Evolutionary conservation across 2,888 invertebrate species (phyloP).

Genomic region (Epinotia nisella): DNA sequence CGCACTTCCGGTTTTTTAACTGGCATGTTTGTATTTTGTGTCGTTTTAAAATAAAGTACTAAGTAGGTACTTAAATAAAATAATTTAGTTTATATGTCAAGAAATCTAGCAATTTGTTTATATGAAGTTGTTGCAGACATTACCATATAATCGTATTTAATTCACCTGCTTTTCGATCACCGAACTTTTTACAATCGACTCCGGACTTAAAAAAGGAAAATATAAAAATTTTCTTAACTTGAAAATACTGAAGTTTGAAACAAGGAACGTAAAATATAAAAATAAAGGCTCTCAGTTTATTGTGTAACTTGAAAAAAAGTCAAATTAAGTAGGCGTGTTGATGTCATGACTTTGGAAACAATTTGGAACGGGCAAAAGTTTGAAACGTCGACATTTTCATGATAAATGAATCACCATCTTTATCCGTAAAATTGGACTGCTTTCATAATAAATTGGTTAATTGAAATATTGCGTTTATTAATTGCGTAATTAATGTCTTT

Average conservation of each 20-base stretch:
- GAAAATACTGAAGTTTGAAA: constrained; percentile 57
- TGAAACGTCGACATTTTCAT: constrained; percentile 51
- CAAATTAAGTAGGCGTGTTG: constrained; percentile 64
- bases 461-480: constrained; percentile 24
- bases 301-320: constrained; percentile 62
- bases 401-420: constrained; percentile 42
- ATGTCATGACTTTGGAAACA: constrained; percentile 60
- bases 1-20: no score
- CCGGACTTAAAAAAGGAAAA: constrained; percentile 53
- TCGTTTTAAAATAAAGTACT: no score
- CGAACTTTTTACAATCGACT: constrained; percentile 1
- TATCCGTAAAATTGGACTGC: constrained; percentile 36
- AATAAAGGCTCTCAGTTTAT: constrained; percentile 62
- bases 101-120: no score
- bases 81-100: no score
- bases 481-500: neutral
- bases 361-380: constrained; percentile 53
- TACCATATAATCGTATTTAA: neutral
- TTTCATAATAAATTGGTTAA: constrained; percentile 31
- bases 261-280: constrained; percentile 64
- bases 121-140: no score
- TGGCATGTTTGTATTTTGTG: no score
- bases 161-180: neutral
- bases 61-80: no score
- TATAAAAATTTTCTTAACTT: constrained; percentile 53